Conservation (phyloP, 2,797 vertebrate genomes). For the Pipistrellus pygmaeus region DNA sequence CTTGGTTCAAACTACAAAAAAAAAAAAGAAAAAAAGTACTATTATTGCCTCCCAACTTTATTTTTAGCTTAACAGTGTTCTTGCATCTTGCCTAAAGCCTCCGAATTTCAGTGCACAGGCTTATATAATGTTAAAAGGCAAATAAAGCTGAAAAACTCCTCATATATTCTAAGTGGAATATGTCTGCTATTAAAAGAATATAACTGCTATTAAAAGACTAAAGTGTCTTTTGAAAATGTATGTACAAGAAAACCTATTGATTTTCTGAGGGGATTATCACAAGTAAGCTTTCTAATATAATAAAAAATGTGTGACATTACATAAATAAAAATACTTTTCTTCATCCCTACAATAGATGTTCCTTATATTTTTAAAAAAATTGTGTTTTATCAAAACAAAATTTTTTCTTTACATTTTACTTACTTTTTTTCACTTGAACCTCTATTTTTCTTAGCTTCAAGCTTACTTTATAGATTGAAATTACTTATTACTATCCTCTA, state of each 20-base stretch:
- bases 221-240: slow-evolving; percentile 56
- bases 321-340: slow-evolving; percentile 71
- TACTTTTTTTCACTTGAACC: neutral
- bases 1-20: slow-evolving; percentile 58
- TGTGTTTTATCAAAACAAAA: slow-evolving; percentile 54
- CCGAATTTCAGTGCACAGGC: neutral
- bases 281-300: slow-evolving; percentile 66
- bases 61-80: slow-evolving; percentile 70
- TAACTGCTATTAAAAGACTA: slow-evolving; percentile 59
- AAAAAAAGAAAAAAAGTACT: slow-evolving; percentile 56
- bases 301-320: slow-evolving; percentile 76
- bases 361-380: slow-evolving; percentile 27
- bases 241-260: neutral
- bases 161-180: slow-evolving; percentile 33
- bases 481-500: neutral
- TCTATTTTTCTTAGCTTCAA: slow-evolving; percentile 41
- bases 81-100: slow-evolving; percentile 58
- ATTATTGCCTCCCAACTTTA: slow-evolving; percentile 60
- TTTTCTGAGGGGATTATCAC: slow-evolving; percentile 51
- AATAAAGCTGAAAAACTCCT: slow-evolving; percentile 51
- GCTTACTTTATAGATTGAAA: slow-evolving; percentile 66
- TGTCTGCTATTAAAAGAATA: slow-evolving; percentile 49
- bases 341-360: slow-evolving; percentile 30
- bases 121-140: slow-evolving; percentile 28
- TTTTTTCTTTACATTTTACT: slow-evolving; percentile 67